Conservation (phyloP, 64 coral and sea anemone species). For the Hydrozoanthus tunicans region DNA sequence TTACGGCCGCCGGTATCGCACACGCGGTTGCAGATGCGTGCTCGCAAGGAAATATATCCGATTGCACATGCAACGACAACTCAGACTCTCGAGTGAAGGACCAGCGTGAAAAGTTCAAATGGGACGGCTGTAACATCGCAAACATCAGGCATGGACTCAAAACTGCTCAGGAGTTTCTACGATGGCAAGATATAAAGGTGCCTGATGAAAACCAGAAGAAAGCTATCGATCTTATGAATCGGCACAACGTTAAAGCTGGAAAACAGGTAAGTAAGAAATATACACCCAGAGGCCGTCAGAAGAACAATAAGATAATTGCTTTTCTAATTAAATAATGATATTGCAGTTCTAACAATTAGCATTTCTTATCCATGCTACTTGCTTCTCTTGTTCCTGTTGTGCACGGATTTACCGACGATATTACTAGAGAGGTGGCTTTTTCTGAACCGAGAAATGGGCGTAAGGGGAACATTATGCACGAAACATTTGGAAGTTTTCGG, state of each 20-base stretch:
- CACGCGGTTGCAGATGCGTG: conserved; percentile 91
- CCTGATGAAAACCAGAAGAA: conserved; percentile 23
- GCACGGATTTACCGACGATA: conserved; percentile 12
- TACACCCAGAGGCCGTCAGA: conserved; percentile 14
- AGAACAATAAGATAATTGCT: conserved; percentile 56
- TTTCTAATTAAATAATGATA: conserved; percentile 67
- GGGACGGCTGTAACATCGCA: conserved; percentile 66
- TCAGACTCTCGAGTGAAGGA: conserved; percentile 5
- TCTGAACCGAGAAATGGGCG: neutral
- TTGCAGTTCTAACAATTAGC: conserved; percentile 52
- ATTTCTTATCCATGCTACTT: conserved; percentile 13
- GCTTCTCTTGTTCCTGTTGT: neutral
- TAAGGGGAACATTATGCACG: neutral
- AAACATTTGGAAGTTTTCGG: conserved; percentile 24
- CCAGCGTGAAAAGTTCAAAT: conserved; percentile 52
- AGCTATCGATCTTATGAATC: conserved; percentile 76
- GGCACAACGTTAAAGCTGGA: conserved; percentile 91
- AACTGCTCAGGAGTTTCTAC: conserved; percentile 46
- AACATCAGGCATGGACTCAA: conserved; percentile 74
- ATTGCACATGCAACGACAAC: conserved; percentile 77
- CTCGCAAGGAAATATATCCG: conserved; percentile 74
- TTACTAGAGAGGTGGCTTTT: neutral
- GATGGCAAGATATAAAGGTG: conserved; percentile 48
- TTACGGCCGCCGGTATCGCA: conserved; percentile 90
- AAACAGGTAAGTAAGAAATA: conserved; percentile 71